Evolutionary conservation across 2,113 vertebrate species (phyloP).

Genomic region (Nyctereutes procyonoides): DNA sequence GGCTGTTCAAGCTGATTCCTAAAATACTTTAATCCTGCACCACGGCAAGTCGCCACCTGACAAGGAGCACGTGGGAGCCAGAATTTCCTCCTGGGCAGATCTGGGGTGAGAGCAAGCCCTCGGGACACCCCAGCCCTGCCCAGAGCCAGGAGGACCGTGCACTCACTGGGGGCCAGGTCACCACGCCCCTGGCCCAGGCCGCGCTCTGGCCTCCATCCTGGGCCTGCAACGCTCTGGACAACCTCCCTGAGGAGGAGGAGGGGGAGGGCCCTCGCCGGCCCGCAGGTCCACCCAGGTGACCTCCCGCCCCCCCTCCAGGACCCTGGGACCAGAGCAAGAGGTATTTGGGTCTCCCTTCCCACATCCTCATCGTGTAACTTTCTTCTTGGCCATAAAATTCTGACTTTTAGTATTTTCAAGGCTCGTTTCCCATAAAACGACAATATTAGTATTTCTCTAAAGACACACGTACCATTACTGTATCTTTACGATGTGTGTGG

Average conservation of each 20-base stretch:
- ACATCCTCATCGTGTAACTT: neutral
- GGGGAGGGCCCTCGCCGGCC: neutral
- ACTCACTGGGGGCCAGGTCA: fast-evolving
- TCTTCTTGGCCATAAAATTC: constrained; percentile 75
- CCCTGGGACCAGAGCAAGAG: fast-evolving
- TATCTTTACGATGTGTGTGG: constrained; percentile 87
- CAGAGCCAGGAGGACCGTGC: fast-evolving
- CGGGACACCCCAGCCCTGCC: fast-evolving
- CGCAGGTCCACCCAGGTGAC: neutral
- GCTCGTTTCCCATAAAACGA: constrained; percentile 83
- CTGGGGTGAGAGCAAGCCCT: fast-evolving
- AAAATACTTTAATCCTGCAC: neutral
- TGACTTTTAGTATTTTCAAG: constrained; percentile 80
- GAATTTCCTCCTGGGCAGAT: neutral
- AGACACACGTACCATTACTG: constrained; percentile 79
- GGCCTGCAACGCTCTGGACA: neutral
- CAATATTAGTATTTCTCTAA: constrained; percentile 81
- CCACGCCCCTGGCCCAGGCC: fast-evolving
- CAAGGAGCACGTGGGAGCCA: neutral
- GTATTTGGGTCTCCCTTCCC: neutral
- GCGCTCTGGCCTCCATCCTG: fast-evolving
- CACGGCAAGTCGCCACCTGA: neutral
- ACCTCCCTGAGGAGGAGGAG: neutral
- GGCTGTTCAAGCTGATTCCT: neutral
- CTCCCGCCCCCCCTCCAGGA: neutral